Percentiles rank a stretch among this genome's conserved stretches.
Evolutionary conservation across 2,113 vertebrate species (phyloP).

Genomic region (Neogale vison): DNA sequence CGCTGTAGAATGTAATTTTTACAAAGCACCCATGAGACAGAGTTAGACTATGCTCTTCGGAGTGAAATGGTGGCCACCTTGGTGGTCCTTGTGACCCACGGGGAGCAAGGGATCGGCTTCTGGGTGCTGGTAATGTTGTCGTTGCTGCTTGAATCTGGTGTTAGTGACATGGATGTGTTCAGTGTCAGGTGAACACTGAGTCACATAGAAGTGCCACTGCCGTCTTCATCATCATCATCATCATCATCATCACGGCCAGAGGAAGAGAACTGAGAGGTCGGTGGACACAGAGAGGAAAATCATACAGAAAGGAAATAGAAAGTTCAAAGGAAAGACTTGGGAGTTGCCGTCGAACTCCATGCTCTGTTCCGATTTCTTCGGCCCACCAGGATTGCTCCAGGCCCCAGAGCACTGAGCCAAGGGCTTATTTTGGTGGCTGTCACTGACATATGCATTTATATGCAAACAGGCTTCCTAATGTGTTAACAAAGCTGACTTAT

Average conservation of each 20-base stretch:
- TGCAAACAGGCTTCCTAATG: slow-evolving; percentile 18
- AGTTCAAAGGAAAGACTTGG: neutral
- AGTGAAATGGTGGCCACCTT: neutral
- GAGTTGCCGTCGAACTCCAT: neutral
- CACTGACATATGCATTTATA: neutral
- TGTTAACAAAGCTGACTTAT: slow-evolving; percentile 48
- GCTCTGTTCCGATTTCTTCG: neutral
- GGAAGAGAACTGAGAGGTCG: neutral
- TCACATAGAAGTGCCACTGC: neutral
- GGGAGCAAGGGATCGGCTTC: neutral
- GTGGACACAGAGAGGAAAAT: neutral
- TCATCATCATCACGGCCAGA: neutral
- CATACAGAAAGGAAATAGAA: neutral
- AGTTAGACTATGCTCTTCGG: neutral
- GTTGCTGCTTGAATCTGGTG: neutral
- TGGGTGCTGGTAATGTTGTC: neutral
- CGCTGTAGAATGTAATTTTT: neutral
- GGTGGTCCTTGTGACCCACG: neutral
- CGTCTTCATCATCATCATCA: neutral
- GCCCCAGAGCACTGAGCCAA: neutral
- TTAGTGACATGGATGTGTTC: neutral
- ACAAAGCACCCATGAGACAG: neutral
- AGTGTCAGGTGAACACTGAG: neutral
- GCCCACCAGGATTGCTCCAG: neutral
- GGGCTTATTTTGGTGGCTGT: neutral